phyloP scores from a whole-genome alignment of 2,888 invertebrate species.

The Magallana nippona region DNA sequence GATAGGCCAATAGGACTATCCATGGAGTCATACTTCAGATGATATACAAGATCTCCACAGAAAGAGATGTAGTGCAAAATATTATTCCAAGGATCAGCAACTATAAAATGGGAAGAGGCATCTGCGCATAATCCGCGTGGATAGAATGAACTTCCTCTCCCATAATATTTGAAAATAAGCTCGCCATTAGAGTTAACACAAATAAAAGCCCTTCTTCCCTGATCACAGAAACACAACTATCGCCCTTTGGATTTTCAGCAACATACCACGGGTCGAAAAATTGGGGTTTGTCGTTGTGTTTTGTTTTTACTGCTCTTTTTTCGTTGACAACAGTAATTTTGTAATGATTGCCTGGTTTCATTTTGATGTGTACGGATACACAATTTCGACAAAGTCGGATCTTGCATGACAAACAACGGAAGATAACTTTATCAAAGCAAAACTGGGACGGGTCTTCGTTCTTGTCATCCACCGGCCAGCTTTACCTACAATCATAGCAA shows the following conservation, averaged over 20 bases:
- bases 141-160: neutral
- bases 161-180: neutral
- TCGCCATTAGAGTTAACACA: neutral
- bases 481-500: neutral
- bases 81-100: neutral
- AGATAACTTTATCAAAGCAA: slow-evolving; percentile 10
- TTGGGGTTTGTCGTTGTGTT: neutral
- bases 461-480: neutral
- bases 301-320: neutral
- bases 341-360: neutral
- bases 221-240: slow-evolving; percentile 9
- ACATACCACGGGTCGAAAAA: slow-evolving; percentile 13
- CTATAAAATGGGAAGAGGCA: neutral
- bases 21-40: slow-evolving; percentile 10
- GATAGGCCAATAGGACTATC: neutral
- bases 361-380: slow-evolving; percentile 13
- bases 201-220: neutral
- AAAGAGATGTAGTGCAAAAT: neutral
- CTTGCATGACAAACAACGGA: slow-evolving; percentile 2
- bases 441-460: neutral
- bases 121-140: slow-evolving; percentile 9
- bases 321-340: neutral
- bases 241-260: neutral
- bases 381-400: neutral
- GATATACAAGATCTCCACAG: neutral